A percentile compares a stretch with the other conserved stretches of the same genome.
These are phyloP conservation scores for mouse (Mus musculus) DNA, from an alignment of 2,113 vertebrate genomes.

Conservation along the genomic window GRCm39 chr4:104979001-104979500, in stretches of 20 bases:
- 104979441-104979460: not conserved
- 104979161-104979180: slow-evolving; percentile 4
- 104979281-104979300: not conserved
- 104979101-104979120: not conserved
- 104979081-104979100: too few relatives aligned
- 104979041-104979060: slow-evolving; percentile 22
- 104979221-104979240: slow-evolving; percentile 26
- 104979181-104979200: not conserved
- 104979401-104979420: not conserved
- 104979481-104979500: slow-evolving; percentile 24
- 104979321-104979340: slow-evolving; percentile 45
- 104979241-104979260: not conserved
- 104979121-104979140: not conserved
- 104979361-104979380: slow-evolving; percentile 27
- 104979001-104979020: not conserved
- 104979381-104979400: slow-evolving; percentile 11
- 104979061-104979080: not conserved
- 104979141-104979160: not conserved
- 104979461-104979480: slow-evolving; percentile 51
- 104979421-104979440: slow-evolving; percentile 25
- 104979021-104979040: not conserved
- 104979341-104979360: slow-evolving; percentile 40
- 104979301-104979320: not conserved
- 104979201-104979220: not conserved
- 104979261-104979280: not conserved